Evolutionary conservation across 2,888 invertebrate genomes (phyloP), one percentile per base, ranked within the genome.

Genomic region (Arctia plantaginis): DNA sequence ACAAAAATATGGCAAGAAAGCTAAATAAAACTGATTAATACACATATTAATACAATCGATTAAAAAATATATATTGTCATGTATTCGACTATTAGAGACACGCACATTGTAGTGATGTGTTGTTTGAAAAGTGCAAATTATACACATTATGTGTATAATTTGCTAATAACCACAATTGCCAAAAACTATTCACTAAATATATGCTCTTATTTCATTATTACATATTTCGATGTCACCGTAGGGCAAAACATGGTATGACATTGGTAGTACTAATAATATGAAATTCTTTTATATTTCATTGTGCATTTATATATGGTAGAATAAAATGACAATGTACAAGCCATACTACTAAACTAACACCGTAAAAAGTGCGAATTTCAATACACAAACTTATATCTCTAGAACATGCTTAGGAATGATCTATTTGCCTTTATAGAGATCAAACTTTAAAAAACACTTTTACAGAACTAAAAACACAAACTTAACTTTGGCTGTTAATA

Each of bases 1-100:
- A 79, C 74, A 77, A 30, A 66, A 86, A 82, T 86, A 87, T 87
- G 89, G 88, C 89, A 89, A 89, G 88, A 88, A 80, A 71, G 79
- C 80, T 78, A 82, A 80, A 72, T 71, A 51, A 72, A 71, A 68
- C 68, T 75, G 66, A 55, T n/a, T 66, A 27, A 65, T 27, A n/a
- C 33, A 47, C 44, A 59, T 18, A 64, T 39, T 10, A 27, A 72
- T 55, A 66, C 18, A 59, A 74, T 66, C 41, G 35, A 67, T 71
- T 64, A 51, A 51, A 41, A 59, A 68, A 73, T 30, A 73, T 23
- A 68, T 33, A 72, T 69, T 84, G 84, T 82, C 85, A 82, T 84
- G 82, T 81, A 82, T 68, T 74, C 75, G 75, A 80, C 75, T 79
- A 79, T 72, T 23, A 30, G 18, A 62, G 33, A 72, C 44, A 71